Evolutionary conservation across 2,797 vertebrate species (phyloP).

Genomic region (Cynopterus sphinx): DNA sequence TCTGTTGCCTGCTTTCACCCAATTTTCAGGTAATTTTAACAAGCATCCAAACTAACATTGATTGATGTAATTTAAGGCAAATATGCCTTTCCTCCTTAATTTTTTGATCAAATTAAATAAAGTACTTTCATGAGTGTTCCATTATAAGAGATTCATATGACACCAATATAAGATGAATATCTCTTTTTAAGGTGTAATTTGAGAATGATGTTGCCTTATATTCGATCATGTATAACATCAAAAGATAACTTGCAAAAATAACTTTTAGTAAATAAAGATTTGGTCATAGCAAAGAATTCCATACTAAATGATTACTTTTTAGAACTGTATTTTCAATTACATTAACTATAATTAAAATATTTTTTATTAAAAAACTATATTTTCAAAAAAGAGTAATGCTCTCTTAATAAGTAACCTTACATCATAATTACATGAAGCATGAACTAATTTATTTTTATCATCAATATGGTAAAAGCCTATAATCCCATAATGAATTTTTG

Average conservation of each 20-base stretch:
- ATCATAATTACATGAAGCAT: background rate
- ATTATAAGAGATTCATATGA: background rate
- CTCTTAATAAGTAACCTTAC: background rate
- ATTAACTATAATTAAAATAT: too few relatives aligned
- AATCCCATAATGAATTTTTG: background rate
- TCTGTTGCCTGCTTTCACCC: background rate
- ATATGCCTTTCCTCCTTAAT: background rate
- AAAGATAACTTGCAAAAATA: slow-evolving; percentile 31
- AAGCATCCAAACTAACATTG: background rate
- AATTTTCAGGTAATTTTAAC: background rate
- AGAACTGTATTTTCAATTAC: background rate
- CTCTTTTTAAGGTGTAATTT: background rate
- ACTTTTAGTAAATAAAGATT: background rate
- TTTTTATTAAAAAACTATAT: background rate
- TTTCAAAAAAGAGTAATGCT: background rate
- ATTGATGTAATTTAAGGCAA: background rate
- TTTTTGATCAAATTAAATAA: slow-evolving; percentile 1
- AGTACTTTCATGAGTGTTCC: background rate
- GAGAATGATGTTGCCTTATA: background rate
- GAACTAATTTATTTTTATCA: background rate
- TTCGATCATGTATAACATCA: background rate
- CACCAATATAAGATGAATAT: background rate
- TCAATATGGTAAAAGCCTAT: background rate
- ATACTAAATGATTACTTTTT: background rate
- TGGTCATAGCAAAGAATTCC: background rate